Evolutionary conservation across 2,797 vertebrate genomes (phyloP).

Genomic region (Eulemur rubriventer): DNA sequence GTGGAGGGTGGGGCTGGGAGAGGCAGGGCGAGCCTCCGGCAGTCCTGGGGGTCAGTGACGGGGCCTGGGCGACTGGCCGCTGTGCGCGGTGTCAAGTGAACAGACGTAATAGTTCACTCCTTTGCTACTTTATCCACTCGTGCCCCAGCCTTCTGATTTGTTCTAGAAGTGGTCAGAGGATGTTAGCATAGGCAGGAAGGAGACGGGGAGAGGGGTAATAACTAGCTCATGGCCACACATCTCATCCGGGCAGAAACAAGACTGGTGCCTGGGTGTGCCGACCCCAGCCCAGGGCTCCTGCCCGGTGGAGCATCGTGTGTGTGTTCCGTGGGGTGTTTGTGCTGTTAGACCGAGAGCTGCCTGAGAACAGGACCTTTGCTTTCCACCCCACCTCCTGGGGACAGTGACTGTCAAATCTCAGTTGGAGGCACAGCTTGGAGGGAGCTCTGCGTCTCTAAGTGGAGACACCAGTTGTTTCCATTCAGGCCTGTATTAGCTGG

Average conservation of each 20-base stretch:
- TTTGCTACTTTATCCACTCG: not conserved
- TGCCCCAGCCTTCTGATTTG: not conserved
- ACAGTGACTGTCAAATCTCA: not conserved
- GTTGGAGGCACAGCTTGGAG: not conserved
- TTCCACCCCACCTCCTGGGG: not conserved
- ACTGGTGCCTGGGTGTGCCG: not conserved
- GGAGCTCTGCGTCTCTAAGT: not conserved
- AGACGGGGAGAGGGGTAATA: not conserved
- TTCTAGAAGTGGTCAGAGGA: not conserved
- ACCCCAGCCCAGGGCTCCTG: not conserved
- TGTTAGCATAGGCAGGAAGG: not conserved
- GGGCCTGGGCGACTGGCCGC: not conserved
- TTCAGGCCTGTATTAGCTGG: not conserved
- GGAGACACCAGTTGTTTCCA: not conserved
- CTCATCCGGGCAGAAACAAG: not conserved
- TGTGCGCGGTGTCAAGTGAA: not conserved
- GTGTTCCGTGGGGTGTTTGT: not conserved
- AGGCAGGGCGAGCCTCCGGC: not conserved
- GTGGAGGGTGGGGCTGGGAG: not conserved
- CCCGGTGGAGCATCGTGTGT: not conserved
- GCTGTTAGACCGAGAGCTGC: not conserved
- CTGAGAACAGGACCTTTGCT: not conserved
- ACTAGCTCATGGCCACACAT: not conserved
- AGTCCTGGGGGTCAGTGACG: not conserved
- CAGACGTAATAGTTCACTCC: too few species aligned